Base-by-base conservation (phyloP, 1,140 invertebrate genomes). In the Cydia pomonella region DNA sequence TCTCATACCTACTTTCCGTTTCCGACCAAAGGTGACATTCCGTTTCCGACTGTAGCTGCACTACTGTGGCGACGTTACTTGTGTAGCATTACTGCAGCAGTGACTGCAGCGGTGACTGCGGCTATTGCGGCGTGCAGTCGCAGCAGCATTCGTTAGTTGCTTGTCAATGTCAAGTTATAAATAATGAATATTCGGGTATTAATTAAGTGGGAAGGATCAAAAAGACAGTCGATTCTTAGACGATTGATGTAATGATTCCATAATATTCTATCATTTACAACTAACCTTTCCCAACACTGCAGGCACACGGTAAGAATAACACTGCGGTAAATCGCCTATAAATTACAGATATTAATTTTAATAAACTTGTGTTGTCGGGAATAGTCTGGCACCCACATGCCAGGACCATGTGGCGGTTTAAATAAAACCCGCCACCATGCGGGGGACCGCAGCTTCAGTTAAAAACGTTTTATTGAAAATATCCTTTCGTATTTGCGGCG, bases 381-480 rank as follows among this genome's bases (percentile, higher is more conserved):
- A 69, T 69, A 69, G 64, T 13, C 33, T 69, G 64, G 64, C 64
- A 69, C 64, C 64, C 64, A 69, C 64, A 69, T 69, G 64, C 64
- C 63, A 27, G 25, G 63, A 69, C 64, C 64, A 69, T 69, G 64
- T 69, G 64, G 64, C 29, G n/a, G 29, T 38, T 66, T 38, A 69
- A 69, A 69, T 69, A 69, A 69, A 69, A 69, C 64, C 29, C 63
- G 63, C 27, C 29, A 33, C 64, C 29, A 69, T 69, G 64, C 64
- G 64, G 64, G 64, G 64, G 64, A 69, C 64, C 64, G 64, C 64
- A 69, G 64, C 64, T 69, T 69, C 64, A 23, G 64, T 69, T 69
- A 69, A 69, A 69, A 69, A 69, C 29, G 64, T 69, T 69, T 69
- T 38, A 69, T 69, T 69, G 64, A 69, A 69, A 69, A 69, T 69